Evolutionary conservation across 1,140 invertebrate genomes (phyloP).

Genomic region (Drosophila persimilis): DNA sequence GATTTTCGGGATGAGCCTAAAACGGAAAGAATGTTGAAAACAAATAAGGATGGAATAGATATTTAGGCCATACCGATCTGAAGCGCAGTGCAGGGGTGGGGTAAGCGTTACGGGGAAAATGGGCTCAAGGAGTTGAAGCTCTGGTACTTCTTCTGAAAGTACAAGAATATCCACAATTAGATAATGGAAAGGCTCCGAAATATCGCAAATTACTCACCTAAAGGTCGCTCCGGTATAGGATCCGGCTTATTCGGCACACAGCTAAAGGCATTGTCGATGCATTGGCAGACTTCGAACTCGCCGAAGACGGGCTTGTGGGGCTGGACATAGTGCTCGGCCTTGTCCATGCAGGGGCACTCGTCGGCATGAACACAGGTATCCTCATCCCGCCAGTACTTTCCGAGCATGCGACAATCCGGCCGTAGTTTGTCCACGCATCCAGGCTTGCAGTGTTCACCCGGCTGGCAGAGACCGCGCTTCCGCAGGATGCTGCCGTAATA

Average conservation of each 20-base stretch:
- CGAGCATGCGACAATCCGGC: conserved; percentile 48
- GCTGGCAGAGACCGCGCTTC: conserved; percentile 69
- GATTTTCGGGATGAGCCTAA: conserved; percentile 84
- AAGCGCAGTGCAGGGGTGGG: conserved; percentile 84
- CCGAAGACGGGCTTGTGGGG: conserved; percentile 70
- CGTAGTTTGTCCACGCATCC: conserved; percentile 82
- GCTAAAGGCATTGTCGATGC: conserved; percentile 88
- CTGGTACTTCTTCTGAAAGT: conserved; percentile 10
- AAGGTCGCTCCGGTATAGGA: conserved; percentile 28
- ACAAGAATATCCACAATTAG: neutral
- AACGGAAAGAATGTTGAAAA: conserved; percentile 13
- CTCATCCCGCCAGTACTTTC: conserved; percentile 86
- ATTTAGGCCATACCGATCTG: conserved; percentile 76
- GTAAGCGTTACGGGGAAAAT: conserved; percentile 83
- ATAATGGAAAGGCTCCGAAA: neutral
- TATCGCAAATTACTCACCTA: neutral
- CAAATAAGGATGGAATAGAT: neutral
- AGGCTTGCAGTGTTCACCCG: conserved; percentile 66
- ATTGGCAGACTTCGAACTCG: conserved; percentile 87
- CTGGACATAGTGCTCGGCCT: conserved; percentile 85
- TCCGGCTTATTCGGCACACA: conserved; percentile 85
- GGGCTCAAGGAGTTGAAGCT: conserved; percentile 20
- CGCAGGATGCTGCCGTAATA: conserved; percentile 82
- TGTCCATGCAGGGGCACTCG: conserved; percentile 88
- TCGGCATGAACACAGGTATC: conserved; percentile 87